Percentiles rank a stretch among this genome's conserved stretches.
These are phyloP conservation scores for Anoplolepis gracilipes DNA, from an alignment of 1,140 invertebrate genomes.

Conservation along the genomic window DNA sequence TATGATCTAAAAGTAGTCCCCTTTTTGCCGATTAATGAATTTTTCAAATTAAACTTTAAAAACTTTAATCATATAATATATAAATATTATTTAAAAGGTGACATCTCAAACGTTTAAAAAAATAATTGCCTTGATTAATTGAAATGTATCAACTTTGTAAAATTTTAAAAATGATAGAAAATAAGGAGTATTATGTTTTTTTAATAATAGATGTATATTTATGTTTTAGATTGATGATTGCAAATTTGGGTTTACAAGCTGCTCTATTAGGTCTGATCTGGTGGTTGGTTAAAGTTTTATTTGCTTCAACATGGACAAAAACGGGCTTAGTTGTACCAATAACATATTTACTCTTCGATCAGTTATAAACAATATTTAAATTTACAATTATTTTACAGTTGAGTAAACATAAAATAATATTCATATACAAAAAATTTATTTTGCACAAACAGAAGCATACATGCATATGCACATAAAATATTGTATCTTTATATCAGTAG, in stretches of 20 bases:
- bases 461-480: neutral
- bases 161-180: too few species aligned
- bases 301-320: conserved; percentile 84
- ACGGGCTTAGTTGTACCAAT: conserved; percentile 85
- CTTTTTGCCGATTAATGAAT: too few species aligned
- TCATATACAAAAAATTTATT: neutral
- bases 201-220: conserved; percentile 17
- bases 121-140: too few species aligned
- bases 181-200: too few species aligned
- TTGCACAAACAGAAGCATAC: neutral
- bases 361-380: conserved; percentile 79
- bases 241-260: conserved; percentile 86
- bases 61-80: too few species aligned
- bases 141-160: too few species aligned
- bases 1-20: too few species aligned
- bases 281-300: conserved; percentile 84
- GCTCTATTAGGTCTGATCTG: conserved; percentile 85
- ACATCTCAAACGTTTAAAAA: too few species aligned
- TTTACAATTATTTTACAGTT: neutral
- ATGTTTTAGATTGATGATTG: conserved; percentile 84
- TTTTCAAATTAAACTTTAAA: too few species aligned
- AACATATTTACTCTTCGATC: conserved; percentile 85
- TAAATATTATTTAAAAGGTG: too few species aligned
- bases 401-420: neutral
- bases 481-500: neutral